Percentiles rank a stretch among this genome's conserved stretches.
These are phyloP conservation scores for Caenorhabditis afra DNA, from an alignment of 2,888 invertebrate genomes.

Conservation along the genomic window DNA sequence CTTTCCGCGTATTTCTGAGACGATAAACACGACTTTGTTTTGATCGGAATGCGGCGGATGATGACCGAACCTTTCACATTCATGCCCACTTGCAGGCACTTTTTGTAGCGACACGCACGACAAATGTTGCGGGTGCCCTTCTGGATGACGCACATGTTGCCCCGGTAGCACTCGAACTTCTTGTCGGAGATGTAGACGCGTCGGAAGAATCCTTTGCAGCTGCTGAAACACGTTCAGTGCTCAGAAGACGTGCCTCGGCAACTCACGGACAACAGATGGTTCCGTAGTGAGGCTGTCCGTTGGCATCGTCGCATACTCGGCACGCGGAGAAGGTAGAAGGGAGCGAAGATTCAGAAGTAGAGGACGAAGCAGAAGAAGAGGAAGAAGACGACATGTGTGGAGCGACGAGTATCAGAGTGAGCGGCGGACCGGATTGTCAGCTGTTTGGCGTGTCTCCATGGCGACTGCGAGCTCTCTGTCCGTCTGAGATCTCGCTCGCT, in stretches of 20 bases:
- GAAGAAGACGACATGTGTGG: conserved; percentile 5
- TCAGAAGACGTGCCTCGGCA: neutral
- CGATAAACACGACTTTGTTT: conserved; percentile 4
- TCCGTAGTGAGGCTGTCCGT: conserved; percentile 64
- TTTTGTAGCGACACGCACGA: conserved; percentile 66
- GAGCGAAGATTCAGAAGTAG: conserved; percentile 9
- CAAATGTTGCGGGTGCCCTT: conserved; percentile 61
- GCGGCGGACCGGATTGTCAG: conserved; percentile 3
- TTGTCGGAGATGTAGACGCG: conserved; percentile 63
- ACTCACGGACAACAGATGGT: conserved; percentile 68
- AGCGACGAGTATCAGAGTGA: conserved; percentile 1
- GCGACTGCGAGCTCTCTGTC: conserved; percentile 9
- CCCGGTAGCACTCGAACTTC: conserved; percentile 61
- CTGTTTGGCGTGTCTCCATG: conserved; percentile 38
- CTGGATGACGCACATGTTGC: conserved; percentile 61
- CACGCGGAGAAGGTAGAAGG: conserved; percentile 26
- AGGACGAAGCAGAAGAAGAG: no score
- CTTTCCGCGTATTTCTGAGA: conserved; percentile 58
- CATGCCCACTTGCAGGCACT: conserved; percentile 67
- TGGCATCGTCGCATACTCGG: conserved; percentile 61
- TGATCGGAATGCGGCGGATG: conserved; percentile 3
- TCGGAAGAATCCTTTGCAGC: conserved; percentile 67
- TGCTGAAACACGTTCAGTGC: conserved; percentile 39
- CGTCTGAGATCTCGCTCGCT: conserved; percentile 12
- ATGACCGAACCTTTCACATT: conserved; percentile 56